These are phyloP conservation scores for Dasyurus viverrinus DNA, from an alignment of 2,113 vertebrate species.

Conservation along the genomic window DNA sequence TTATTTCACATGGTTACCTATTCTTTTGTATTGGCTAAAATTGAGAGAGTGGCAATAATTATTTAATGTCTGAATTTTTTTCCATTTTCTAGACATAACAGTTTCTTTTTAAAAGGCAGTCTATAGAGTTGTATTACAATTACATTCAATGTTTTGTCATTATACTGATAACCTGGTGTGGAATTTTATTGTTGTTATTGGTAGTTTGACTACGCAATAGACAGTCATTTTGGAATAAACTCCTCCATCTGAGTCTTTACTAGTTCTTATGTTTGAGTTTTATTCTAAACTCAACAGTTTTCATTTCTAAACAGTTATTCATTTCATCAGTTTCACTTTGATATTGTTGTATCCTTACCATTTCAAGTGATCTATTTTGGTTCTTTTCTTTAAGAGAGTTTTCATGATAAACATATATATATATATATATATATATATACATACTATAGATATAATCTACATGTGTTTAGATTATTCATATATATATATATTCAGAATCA, in stretches of 20 bases:
- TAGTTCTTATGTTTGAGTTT: too few species aligned
- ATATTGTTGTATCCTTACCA: background rate
- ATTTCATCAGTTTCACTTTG: background rate
- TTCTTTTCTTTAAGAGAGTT: background rate
- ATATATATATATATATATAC: too few species aligned
- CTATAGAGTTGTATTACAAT: background rate
- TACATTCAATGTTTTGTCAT: background rate
- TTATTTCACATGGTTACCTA: too few species aligned
- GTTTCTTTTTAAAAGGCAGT: background rate
- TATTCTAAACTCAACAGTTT: too few species aligned
- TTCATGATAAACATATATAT: background rate
- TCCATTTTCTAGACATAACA: background rate
- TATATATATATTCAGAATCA: background rate
- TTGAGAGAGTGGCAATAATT: background rate
- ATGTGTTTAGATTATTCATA: background rate
- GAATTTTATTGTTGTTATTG: background rate
- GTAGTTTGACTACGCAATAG: background rate
- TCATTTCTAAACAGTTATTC: background rate
- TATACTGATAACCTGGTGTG: background rate
- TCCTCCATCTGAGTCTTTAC: background rate
- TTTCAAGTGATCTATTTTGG: background rate
- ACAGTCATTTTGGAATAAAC: background rate
- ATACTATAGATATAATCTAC: background rate
- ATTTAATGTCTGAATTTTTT: background rate
- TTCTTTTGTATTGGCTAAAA: background rate